Conservation (phyloP, 2,888 invertebrate genomes). For the Pterostichus madidus region DNA sequence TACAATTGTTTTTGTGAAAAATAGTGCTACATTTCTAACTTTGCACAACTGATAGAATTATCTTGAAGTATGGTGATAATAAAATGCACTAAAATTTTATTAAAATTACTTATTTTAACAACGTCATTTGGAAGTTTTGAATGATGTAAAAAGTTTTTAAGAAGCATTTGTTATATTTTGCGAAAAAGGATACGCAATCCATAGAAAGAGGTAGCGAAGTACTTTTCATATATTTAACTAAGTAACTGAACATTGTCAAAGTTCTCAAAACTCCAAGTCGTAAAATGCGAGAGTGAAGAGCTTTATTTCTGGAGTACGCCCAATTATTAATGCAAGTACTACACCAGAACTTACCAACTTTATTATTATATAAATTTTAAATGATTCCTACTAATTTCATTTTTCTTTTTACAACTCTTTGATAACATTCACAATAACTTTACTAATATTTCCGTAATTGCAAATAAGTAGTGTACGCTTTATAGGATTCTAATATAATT, state of each 20-base stretch:
- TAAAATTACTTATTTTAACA: not conserved
- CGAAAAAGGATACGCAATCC: conserved; percentile 21
- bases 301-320: conserved; percentile 55
- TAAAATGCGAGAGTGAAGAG: conserved; percentile 41
- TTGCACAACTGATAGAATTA: no score
- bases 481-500: no score
- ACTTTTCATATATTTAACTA: conserved; percentile 62
- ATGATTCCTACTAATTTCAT: not conserved
- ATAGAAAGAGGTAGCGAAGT: conserved; percentile 38
- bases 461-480: no score
- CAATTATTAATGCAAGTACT: conserved; percentile 51
- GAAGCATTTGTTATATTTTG: conserved; percentile 40
- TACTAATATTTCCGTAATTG: no score
- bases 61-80: not conserved
- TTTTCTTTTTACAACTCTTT: not conserved
- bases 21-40: no score
- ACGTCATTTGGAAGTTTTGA: not conserved
- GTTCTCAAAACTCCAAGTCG: conserved; percentile 49
- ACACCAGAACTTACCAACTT: conserved; percentile 12
- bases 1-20: no score
- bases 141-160: conserved; percentile 31
- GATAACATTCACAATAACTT: no score
- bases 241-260: conserved; percentile 58
- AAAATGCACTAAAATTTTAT: not conserved
- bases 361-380: conserved; percentile 39